Evolutionary conservation across 2,113 vertebrate genomes (phyloP), one percentile per base, ranked within the genome.

Genomic region (Menidia beryllina): DNA sequence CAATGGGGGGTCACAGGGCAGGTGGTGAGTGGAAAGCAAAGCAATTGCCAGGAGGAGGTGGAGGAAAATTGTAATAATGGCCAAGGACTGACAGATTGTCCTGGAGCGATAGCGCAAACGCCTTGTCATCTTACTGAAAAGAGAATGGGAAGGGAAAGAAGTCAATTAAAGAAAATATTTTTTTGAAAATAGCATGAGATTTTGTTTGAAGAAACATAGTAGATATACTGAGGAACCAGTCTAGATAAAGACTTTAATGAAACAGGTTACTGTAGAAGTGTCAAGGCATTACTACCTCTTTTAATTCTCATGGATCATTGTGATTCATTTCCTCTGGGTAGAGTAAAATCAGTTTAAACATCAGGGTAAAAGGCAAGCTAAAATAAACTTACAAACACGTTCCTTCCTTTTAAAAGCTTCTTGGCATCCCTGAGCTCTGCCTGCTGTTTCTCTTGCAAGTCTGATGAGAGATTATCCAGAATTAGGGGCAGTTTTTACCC

Each of bases 21-120:
- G 56, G 23, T 58, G 10, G 79, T 69, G 60, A 24, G 71, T 5
- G 50, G 30, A 8, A 78, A 89, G 50, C 21, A 91, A 81, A 34
- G 83, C 48, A 21, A 94, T 68, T 25, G 86, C 89, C 80, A 94
- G 76, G 11, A 79, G 81, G 75, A 95, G 77, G 74, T 94, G 93
- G 48, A 95, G 66, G 23, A 90, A 76, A 80, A 95, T 45, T 12
- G 88, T 80, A 77, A 91, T 47, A 55, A 92, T 71, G 41, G 94
- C 74, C 66, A 95, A 86, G 60, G 90, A 74, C 14, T 93, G 80
- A 61, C 94, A 90, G 61, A 89, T 25, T 41, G 88, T 69, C 90
- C 89, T 93, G 63, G 88, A 88, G 79, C 92, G 92, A 61, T 88
- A 91, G 36, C 88, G 86, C 13, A 91, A 23, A 59, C 86, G 69